Evolutionary conservation across 2,797 vertebrate species (phyloP).

Genomic region (Manis pentadactyla): DNA sequence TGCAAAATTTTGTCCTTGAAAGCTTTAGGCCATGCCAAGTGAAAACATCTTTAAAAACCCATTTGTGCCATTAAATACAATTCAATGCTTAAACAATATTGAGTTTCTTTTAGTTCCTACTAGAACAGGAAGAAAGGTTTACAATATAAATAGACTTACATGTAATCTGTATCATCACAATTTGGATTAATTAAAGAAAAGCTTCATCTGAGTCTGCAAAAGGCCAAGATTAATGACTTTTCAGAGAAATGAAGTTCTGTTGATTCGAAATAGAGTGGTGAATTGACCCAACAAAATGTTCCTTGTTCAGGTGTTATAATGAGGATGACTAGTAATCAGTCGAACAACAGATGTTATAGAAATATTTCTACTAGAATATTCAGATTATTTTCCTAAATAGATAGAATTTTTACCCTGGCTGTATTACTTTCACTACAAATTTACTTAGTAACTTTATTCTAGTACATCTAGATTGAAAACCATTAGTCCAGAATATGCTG

Average conservation of each 20-base stretch:
- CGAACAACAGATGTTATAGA: background rate
- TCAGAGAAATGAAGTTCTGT: conserved; percentile 29
- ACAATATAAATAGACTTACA: conserved; percentile 22
- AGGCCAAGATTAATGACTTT: conserved; percentile 11
- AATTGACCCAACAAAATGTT: background rate
- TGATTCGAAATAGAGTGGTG: background rate
- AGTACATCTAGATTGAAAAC: background rate
- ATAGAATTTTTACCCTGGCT: background rate
- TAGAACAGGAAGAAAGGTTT: conserved; percentile 36
- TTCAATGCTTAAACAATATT: background rate
- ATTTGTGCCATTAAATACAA: background rate
- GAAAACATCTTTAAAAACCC: conserved; percentile 18
- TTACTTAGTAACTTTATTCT: background rate
- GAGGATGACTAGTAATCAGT: background rate
- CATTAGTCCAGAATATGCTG: background rate
- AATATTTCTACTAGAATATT: background rate
- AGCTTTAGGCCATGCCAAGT: background rate
- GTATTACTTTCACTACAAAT: background rate
- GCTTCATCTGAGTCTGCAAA: background rate
- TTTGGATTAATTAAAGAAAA: conserved; percentile 49
- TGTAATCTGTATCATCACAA: background rate
- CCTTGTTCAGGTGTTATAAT: background rate
- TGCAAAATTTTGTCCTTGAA: background rate
- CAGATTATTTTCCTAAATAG: background rate
- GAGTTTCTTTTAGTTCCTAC: conserved; percentile 13